Conservation (phyloP, 2,888 invertebrate species). For the Cryptocheilus praepositus region DNA sequence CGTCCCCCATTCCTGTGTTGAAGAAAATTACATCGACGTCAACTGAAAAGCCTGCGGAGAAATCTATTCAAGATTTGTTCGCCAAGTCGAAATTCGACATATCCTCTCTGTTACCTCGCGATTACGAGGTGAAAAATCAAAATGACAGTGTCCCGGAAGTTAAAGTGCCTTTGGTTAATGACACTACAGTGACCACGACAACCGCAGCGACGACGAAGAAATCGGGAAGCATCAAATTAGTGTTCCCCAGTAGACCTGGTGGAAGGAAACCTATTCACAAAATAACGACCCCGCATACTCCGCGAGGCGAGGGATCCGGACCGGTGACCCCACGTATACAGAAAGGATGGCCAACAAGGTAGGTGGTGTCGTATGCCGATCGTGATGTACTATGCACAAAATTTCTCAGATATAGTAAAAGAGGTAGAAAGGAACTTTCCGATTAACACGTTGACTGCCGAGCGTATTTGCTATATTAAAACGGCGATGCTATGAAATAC, state of each 20-base stretch:
- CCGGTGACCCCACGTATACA: constrained; percentile 82
- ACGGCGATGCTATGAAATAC: too few relatives aligned
- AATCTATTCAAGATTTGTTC: constrained; percentile 67
- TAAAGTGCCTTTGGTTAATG: not conserved
- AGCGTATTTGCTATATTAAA: too few relatives aligned
- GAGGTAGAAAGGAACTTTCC: too few relatives aligned
- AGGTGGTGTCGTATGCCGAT: not conserved
- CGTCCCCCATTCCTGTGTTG: not conserved
- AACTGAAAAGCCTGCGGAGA: constrained; percentile 15
- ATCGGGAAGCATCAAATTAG: constrained; percentile 79
- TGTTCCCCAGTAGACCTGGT: constrained; percentile 88
- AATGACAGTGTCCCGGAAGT: constrained; percentile 14
- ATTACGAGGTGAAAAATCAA: constrained; percentile 76
- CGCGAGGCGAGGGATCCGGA: constrained; percentile 74
- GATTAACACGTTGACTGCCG: too few relatives aligned
- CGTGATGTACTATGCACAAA: too few relatives aligned
- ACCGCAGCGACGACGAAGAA: constrained; percentile 73
- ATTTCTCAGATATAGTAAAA: too few relatives aligned
- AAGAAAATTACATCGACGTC: not conserved
- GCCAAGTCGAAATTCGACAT: constrained; percentile 71
- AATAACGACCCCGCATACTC: constrained; percentile 77
- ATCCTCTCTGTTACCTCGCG: constrained; percentile 77
- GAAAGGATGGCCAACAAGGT: constrained; percentile 91
- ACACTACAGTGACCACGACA: constrained; percentile 60
- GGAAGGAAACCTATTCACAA: constrained; percentile 79